Evolutionary conservation across 2,113 vertebrate species (phyloP), one percentile per base, ranked within the genome.

Genomic region (Carassius carassius): DNA sequence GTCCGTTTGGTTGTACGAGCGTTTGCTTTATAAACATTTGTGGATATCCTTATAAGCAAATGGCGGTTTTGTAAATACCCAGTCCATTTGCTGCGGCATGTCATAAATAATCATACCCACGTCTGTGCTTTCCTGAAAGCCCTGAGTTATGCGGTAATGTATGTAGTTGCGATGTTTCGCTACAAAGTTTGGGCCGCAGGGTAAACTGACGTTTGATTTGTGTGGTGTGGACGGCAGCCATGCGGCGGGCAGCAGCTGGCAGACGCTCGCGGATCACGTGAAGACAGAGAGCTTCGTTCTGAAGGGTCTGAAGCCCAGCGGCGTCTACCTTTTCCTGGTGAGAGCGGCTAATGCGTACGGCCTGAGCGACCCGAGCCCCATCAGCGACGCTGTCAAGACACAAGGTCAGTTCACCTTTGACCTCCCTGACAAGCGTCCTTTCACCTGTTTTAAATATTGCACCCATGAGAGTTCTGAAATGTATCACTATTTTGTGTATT

Each of bases 311-410:
- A 97, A 96, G 92, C 96, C 98, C 83, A 99, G 96, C 58, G 97
- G 97, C 44, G 96, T 99, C 94, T 99, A 99, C 94, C 97, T 99
- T 75, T 99, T 99, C 94, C 95, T 99, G 83, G 96, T 99, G 91
- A 95, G 98, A 84, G 98, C 98, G 65, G 98, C 97, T 84, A 99
- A 99, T 89, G 98, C 98, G 0, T 99, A 99, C 41, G 98, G 98
- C 85, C 95, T 99, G 86, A 99, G 98, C 21, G 98, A 99, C 90
- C 98, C 98, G 41, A 99, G 98, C 92, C 96, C 97, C 87, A 98
- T 99, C 92, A 97, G 97, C 51, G 98, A 99, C 78, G 97, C 98
- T 58, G 96, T 99, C 89, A 99, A 98, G 94, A 99, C 97, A 60
- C 98, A 99, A 95, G 98, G 98, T 99, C 92, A 90, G 90, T 35